phyloP scores from a whole-genome alignment of 2,888 invertebrate genomes.

The Acleris literana region DNA sequence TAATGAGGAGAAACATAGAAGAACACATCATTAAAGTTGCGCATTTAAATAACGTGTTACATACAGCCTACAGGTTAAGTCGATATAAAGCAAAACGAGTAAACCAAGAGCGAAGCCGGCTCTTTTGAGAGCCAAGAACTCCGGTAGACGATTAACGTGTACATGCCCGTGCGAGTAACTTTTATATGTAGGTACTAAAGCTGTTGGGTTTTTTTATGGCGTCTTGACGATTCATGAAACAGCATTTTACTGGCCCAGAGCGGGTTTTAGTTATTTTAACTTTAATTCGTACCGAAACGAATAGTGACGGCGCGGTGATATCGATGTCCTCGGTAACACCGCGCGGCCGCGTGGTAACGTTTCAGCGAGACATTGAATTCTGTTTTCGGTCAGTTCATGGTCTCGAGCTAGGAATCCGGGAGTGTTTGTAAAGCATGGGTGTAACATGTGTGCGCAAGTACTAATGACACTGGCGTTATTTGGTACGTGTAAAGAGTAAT shows the following conservation, averaged over 20 bases:
- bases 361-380: background rate
- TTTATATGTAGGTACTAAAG: slow-evolving; percentile 19
- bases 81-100: slow-evolving; percentile 16
- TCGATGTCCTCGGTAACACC: too few relatives aligned
- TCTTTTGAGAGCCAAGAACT: slow-evolving; percentile 17
- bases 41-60: slow-evolving; percentile 32
- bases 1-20: slow-evolving; percentile 8
- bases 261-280: background rate
- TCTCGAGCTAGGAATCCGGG: too few relatives aligned
- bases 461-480: slow-evolving; percentile 34
- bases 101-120: slow-evolving; percentile 10
- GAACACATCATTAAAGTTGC: slow-evolving; percentile 13
- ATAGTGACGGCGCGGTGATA: too few relatives aligned
- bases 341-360: slow-evolving; percentile 4
- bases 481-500: slow-evolving; percentile 38
- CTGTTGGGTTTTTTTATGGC: slow-evolving; percentile 7
- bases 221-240: slow-evolving; percentile 13
- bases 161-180: slow-evolving; percentile 19
- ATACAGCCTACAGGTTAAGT: slow-evolving; percentile 24
- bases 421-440: background rate
- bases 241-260: slow-evolving; percentile 13
- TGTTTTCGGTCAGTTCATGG: too few relatives aligned
- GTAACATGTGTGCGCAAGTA: slow-evolving; percentile 24
- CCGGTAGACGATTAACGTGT: slow-evolving; percentile 21
- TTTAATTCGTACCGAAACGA: background rate